Base-by-base conservation (phyloP, 2,888 invertebrate genomes). In the Aphidius colemani region DNA sequence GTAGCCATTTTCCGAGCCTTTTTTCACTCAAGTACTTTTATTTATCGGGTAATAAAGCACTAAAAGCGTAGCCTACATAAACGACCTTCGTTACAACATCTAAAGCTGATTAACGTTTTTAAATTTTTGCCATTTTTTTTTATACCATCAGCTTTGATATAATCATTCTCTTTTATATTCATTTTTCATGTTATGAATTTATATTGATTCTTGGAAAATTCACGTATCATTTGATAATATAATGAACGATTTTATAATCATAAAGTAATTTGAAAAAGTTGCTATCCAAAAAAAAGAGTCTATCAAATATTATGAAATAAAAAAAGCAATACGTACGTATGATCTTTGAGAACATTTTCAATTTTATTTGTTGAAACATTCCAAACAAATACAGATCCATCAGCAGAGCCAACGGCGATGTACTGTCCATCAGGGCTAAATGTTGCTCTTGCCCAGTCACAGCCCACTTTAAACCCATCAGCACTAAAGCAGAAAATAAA, bases 381-480 rank as follows among this genome's bases (percentile, higher is more conserved):
- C 98, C 98, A 99, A 55, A 99, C 89, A 81, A 90, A 97, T 59
- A 96, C 89, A 13, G 90, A 87, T 40, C 98, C 98, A 83, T 98
- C 97, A 0, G 90, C 88, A 7, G 95, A 95, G 44, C 99, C 99
- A 59, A 94, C 96, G 7, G 95, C 90, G 56, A 95, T 89, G 82
- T 94, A 92, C 70, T 92, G 89, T 7, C 92, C 94, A 81, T 94
- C 94, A 45, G 95, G 94, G 75, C 96, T 96, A 83, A 97, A 96
- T 58, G 92, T 89, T 10, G 96, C 96, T 74, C 97, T 87, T 43
- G 95, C 88, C 91, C 94, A 97, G 85, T 98, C 98, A 85, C 94
- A 95, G 67, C 94, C 94, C 67, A 97, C 92, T 85, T 95, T 95
- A 85, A 98, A 98, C 65, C 93, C 91, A 75, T 98, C 98, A 80